A percentile compares a stretch with the other conserved stretches of the same genome.
phyloP scores from a whole-genome alignment of 2,797 vertebrate genomes.

The Momotus momota region DNA sequence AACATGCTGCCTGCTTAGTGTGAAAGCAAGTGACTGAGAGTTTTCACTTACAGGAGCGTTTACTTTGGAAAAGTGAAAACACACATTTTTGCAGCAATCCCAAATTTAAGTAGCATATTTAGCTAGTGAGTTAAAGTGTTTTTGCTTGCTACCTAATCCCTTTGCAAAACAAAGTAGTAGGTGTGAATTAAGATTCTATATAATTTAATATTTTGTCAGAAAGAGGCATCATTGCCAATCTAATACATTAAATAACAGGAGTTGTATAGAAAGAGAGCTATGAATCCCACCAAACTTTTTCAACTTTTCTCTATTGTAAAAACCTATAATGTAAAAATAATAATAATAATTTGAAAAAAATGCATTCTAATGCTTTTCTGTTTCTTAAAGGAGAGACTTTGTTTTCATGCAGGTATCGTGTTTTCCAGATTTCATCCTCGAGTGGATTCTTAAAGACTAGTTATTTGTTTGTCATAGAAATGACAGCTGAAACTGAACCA shows the following conservation, averaged over 20 bases:
- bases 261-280: neutral
- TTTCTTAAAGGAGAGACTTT: neutral
- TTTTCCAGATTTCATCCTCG: slow-evolving; percentile 11
- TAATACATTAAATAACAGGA: neutral
- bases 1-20: neutral
- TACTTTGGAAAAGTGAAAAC: neutral
- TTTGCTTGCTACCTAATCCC: neutral
- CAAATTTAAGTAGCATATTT: neutral
- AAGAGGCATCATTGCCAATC: neutral
- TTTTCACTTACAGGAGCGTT: neutral
- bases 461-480: slow-evolving; percentile 53
- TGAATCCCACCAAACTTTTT: neutral
- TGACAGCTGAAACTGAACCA: neutral
- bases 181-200: neutral
- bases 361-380: neutral
- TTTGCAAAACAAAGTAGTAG: neutral
- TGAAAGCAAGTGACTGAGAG: neutral
- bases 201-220: neutral
- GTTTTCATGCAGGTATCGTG: neutral
- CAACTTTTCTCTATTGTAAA: neutral
- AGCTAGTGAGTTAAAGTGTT: neutral
- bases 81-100: neutral
- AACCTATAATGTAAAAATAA: neutral
- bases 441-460: slow-evolving; percentile 21
- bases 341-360: neutral